Evolutionary conservation across 2,797 vertebrate species (phyloP).

Genomic region (Lagocephalus sceleratus): DNA sequence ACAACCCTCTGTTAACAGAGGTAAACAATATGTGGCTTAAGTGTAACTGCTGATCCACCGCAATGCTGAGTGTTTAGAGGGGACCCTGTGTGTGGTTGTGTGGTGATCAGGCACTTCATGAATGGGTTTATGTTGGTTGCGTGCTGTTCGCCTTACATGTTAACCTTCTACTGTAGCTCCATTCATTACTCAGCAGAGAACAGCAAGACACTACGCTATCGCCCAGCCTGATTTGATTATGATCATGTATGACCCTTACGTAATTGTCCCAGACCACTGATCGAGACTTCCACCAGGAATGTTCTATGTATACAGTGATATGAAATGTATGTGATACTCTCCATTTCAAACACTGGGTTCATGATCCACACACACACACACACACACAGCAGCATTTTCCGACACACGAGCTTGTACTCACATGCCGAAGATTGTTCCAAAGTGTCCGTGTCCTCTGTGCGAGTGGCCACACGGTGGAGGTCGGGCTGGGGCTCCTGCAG

Average conservation of each 20-base stretch:
- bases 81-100: no score
- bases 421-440: conserved; percentile 65
- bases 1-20: not conserved
- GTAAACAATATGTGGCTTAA: not conserved
- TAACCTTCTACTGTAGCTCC: no score
- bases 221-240: conserved; percentile 36
- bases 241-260: conserved; percentile 56
- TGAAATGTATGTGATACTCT: no score
- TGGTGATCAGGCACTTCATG: not conserved
- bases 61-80: no score
- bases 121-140: no score
- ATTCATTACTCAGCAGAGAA: conserved; percentile 12
- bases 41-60: not conserved
- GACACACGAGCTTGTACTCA: conserved; percentile 57
- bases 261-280: conserved; percentile 39
- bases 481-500: conserved; percentile 39
- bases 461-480: conserved; percentile 28
- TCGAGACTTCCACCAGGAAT: conserved; percentile 1
- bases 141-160: no score
- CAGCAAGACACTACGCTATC: conserved; percentile 50
- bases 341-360: not conserved
- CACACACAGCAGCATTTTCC: not conserved
- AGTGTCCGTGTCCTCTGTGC: conserved; percentile 38
- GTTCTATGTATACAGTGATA: no score
- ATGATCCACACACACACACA: no score